A percentile compares a stretch with the other conserved stretches of the same genome.
phyloP scores from a whole-genome alignment of 2,888 invertebrate genomes.

The Anaspis maculata region DNA sequence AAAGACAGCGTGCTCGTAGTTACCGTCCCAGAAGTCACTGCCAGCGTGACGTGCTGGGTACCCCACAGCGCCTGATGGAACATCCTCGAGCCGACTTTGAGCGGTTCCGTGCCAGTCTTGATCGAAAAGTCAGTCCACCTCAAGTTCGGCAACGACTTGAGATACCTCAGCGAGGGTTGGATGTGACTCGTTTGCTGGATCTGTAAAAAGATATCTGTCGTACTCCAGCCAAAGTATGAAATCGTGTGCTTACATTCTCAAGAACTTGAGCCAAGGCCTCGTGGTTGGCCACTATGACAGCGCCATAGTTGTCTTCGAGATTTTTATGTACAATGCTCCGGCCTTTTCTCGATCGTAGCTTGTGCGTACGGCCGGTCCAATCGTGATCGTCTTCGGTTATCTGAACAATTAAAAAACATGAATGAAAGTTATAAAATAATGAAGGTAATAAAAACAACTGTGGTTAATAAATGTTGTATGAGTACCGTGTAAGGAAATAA shows the following conservation, averaged over 20 bases:
- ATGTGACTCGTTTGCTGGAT: conserved; percentile 63
- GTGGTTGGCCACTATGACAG: conserved; percentile 82
- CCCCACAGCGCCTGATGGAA: conserved; percentile 75
- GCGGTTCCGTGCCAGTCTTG: conserved; percentile 33
- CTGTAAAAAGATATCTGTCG: conserved; percentile 33
- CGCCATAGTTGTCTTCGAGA: conserved; percentile 84
- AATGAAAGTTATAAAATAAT: background rate
- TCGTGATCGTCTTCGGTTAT: conserved; percentile 47
- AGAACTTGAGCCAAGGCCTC: conserved; percentile 82
- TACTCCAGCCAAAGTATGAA: background rate
- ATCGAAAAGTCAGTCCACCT: conserved; percentile 66
- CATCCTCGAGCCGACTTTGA: conserved; percentile 60
- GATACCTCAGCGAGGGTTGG: conserved; percentile 58
- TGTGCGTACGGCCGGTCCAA: conserved; percentile 43
- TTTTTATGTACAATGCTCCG: conserved; percentile 77
- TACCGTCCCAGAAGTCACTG: conserved; percentile 55
- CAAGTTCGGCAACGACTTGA: conserved; percentile 65
- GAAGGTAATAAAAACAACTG: background rate
- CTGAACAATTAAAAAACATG: conserved; percentile 24
- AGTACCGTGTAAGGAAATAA: no score
- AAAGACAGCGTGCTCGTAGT: conserved; percentile 46
- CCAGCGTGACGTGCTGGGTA: conserved; percentile 59
- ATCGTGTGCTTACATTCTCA: conserved; percentile 59
- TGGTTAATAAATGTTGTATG: no score
- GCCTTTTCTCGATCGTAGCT: conserved; percentile 66